These are phyloP conservation scores for Telmatochromis sp. DNA, from an alignment of 2,113 vertebrate genomes.

Conservation along the genomic window DNA sequence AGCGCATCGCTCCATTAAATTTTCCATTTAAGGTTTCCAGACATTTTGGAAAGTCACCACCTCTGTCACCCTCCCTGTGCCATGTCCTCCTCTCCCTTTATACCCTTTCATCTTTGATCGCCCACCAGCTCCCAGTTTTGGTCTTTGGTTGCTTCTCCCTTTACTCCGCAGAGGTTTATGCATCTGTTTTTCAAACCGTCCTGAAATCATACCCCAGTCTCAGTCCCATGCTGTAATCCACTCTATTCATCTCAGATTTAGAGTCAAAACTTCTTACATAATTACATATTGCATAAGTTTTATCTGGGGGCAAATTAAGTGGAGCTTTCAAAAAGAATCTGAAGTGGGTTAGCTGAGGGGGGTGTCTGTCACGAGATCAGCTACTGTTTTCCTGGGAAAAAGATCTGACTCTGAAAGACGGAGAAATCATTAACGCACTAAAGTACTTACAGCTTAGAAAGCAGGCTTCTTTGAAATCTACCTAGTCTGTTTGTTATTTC, in stretches of 20 bases:
- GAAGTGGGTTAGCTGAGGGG: background rate
- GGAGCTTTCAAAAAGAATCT: background rate
- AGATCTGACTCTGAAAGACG: background rate
- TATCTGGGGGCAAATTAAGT: background rate
- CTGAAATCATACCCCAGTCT: background rate
- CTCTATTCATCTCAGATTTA: background rate
- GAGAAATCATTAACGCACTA: background rate
- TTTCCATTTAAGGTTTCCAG: slow-evolving; percentile 45
- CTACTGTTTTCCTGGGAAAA: background rate
- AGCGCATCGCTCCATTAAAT: slow-evolving; percentile 41
- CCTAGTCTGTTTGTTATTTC: accelerated
- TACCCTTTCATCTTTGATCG: background rate
- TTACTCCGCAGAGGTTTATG: background rate
- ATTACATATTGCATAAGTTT: background rate
- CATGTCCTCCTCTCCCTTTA: background rate
- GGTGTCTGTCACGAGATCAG: background rate
- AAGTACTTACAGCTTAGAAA: background rate
- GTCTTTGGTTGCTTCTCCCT: background rate
- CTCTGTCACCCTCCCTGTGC: background rate
- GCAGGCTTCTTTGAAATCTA: background rate
- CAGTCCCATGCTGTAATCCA: background rate
- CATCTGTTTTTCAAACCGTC: background rate
- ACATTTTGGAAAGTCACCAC: slow-evolving; percentile 52
- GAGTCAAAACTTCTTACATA: background rate
- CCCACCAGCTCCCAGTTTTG: background rate